Conservation (phyloP, 2,797 vertebrate species). For the Lacerta agilis region DNA sequence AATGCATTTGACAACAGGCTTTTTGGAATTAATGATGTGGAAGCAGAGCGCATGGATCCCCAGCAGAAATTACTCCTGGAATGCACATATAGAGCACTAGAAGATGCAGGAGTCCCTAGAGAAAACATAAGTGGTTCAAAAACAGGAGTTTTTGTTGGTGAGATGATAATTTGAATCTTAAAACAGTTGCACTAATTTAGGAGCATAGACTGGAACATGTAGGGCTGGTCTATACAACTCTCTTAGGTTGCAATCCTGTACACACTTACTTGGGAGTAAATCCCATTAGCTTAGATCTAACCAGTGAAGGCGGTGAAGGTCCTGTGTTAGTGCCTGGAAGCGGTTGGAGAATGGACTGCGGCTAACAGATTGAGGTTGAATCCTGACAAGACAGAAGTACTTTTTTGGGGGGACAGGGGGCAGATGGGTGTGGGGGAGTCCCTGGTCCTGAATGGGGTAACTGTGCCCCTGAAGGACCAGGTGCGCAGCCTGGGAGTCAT, state of each 20-base stretch:
- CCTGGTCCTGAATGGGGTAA: no score
- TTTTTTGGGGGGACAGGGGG: no score
- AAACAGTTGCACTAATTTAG: neutral
- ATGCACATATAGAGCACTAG: conserved; percentile 82
- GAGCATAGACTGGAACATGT: neutral
- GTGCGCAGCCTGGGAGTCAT: no score
- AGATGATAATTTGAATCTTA: neutral
- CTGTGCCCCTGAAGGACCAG: no score
- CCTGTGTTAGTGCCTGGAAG: no score
- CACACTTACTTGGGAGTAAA: neutral
- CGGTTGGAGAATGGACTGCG: no score
- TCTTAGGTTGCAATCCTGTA: neutral
- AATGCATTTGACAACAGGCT: conserved; percentile 84
- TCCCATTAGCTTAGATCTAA: no score
- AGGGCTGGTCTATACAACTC: neutral
- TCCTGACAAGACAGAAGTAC: no score
- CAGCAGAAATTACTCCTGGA: conserved; percentile 85
- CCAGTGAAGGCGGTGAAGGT: no score
- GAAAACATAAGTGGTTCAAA: conserved; percentile 81
- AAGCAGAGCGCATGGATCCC: conserved; percentile 83
- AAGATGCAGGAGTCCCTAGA: conserved; percentile 79
- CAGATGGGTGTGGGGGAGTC: no score
- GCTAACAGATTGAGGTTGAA: no score
- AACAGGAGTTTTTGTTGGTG: conserved; percentile 85
- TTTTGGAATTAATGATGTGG: conserved; percentile 80